A percentile compares a stretch with the other conserved stretches of the same genome.
These are phyloP conservation scores for Tylochromis polylepis DNA, from an alignment of 2,113 vertebrate species.

Conservation along the genomic window DNA sequence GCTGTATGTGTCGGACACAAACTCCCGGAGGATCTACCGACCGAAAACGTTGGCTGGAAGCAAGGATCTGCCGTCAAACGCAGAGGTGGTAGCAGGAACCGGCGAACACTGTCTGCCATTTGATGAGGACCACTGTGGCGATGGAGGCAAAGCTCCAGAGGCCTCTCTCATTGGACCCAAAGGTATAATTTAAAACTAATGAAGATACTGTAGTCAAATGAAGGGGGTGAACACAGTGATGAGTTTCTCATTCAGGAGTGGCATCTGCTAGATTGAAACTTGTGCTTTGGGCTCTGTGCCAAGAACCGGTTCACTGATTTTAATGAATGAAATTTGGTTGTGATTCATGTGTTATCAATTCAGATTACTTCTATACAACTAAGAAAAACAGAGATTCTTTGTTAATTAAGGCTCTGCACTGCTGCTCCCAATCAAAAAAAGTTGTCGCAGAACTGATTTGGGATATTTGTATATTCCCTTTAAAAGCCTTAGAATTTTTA, in stretches of 20 bases:
- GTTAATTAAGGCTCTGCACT: background rate
- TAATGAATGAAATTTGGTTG: background rate
- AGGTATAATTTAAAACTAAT: slow-evolving; percentile 74
- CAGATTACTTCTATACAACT: background rate
- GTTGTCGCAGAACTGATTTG: background rate
- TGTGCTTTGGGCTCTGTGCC: background rate
- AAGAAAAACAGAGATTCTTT: background rate
- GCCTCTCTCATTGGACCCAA: slow-evolving; percentile 95
- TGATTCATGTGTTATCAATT: background rate
- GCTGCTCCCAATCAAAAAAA: background rate
- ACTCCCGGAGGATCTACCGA: slow-evolving; percentile 90
- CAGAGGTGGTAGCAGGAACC: slow-evolving; percentile 88
- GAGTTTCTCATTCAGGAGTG: slow-evolving; percentile 3
- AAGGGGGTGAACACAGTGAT: slow-evolving; percentile 3
- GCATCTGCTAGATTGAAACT: slow-evolving; percentile 10
- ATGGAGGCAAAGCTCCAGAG: slow-evolving; percentile 91
- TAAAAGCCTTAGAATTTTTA: background rate
- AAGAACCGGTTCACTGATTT: background rate
- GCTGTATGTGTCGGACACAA: slow-evolving; percentile 94
- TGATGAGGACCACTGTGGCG: slow-evolving; percentile 93
- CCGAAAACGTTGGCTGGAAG: slow-evolving; percentile 80
- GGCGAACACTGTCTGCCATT: slow-evolving; percentile 96
- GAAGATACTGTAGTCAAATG: slow-evolving; percentile 7
- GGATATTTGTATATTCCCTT: background rate
- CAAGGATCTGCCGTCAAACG: slow-evolving; percentile 87